phyloP scores from a whole-genome alignment of 2,888 invertebrate species.

The Lithosia quadra region DNA sequence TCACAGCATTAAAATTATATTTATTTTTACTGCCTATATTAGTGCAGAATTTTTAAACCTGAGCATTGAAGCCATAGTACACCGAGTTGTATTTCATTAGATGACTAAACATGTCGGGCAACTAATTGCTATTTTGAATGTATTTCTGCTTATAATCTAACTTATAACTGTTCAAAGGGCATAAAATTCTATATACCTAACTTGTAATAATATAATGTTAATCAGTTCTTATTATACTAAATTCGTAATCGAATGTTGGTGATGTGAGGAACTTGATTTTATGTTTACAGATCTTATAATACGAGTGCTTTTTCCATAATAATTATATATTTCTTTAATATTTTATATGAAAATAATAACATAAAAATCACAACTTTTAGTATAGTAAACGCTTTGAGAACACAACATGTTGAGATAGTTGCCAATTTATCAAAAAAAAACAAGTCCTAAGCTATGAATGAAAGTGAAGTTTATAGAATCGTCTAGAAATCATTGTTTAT shows the following conservation, averaged over 20 bases:
- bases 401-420: slow-evolving; percentile 1
- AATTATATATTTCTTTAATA: slow-evolving; percentile 9
- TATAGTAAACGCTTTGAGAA: slow-evolving; percentile 2
- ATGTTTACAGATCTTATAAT: not conserved
- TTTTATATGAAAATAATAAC: slow-evolving; percentile 14
- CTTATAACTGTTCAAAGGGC: not conserved
- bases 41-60: no score
- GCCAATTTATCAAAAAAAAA: slow-evolving; percentile 2
- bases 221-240: slow-evolving; percentile 6
- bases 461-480: no score
- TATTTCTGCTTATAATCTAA: not conserved
- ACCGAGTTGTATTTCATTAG: not conserved
- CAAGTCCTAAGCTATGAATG: not conserved
- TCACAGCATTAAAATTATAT: not conserved
- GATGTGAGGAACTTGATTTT: not conserved
- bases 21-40: no score
- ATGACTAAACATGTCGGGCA: not conserved
- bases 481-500: no score
- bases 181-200: not conserved
- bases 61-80: not conserved
- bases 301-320: not conserved
- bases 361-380: slow-evolving; percentile 33
- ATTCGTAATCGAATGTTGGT: slow-evolving; percentile 13
- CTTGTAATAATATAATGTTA: slow-evolving; percentile 24
- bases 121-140: slow-evolving; percentile 4